These are phyloP conservation scores for Bucorvus abyssinicus DNA, from an alignment of 2,797 vertebrate species.

Conservation along the genomic window DNA sequence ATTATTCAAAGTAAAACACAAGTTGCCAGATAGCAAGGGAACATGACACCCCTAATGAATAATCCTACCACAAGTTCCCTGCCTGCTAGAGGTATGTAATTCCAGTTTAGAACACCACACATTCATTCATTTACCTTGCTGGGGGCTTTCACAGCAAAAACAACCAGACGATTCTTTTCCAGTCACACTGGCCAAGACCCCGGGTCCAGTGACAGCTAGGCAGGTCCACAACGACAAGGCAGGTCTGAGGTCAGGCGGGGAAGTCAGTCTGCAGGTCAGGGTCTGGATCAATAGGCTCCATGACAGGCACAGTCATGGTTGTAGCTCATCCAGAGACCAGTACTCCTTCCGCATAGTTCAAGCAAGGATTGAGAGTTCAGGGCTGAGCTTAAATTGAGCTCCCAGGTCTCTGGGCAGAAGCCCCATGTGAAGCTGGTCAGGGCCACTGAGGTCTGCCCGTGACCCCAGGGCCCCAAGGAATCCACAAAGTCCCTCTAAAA, in stretches of 20 bases:
- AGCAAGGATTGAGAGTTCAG: neutral
- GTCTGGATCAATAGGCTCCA: neutral
- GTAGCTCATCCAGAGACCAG: no score
- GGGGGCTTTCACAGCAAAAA: neutral
- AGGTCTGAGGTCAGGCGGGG: neutral
- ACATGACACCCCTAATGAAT: neutral
- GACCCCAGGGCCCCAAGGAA: no score
- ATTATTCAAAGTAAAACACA: neutral
- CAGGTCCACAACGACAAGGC: neutral
- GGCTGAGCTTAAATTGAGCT: neutral
- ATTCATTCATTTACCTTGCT: neutral
- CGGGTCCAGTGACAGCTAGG: neutral
- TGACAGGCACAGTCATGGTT: neutral
- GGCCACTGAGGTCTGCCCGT: neutral
- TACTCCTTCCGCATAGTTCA: neutral
- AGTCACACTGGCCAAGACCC: neutral
- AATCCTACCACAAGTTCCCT: neutral
- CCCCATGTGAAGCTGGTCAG: neutral
- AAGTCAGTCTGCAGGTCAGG: neutral
- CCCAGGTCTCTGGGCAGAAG: neutral
- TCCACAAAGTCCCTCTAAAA: neutral
- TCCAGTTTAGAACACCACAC: neutral
- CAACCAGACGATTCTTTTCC: neutral
- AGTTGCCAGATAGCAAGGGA: neutral
- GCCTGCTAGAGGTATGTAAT: neutral